Conservation (phyloP, 2,888 invertebrate species). For the Rutpela maculata region DNA sequence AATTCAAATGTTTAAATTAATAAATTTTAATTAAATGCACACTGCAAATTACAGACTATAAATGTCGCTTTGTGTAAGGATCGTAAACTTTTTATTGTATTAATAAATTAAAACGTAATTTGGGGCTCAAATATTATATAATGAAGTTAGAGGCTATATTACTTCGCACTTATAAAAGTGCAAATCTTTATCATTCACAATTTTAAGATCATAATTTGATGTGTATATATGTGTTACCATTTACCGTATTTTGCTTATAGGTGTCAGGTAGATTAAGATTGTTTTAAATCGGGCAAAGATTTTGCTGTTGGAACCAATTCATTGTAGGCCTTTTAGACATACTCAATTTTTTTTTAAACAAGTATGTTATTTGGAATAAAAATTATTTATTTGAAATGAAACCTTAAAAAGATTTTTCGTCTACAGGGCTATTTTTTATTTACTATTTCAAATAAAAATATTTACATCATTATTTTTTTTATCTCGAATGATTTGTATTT, state of each 20-base stretch:
- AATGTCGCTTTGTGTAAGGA: conserved; percentile 4
- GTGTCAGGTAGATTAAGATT: no score
- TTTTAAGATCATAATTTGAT: conserved; percentile 1
- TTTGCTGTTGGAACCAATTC: no score
- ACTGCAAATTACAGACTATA: conserved; percentile 19
- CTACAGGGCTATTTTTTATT: no score
- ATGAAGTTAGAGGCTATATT: conserved; percentile 19
- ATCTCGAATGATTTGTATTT: no score
- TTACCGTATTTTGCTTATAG: neutral
- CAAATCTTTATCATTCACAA: conserved; percentile 7
- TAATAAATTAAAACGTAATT: conserved; percentile 16
- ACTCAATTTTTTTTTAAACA: no score
- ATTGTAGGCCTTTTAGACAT: no score
- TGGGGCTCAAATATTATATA: conserved; percentile 24
- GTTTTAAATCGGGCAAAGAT: no score
- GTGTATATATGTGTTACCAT: neutral
- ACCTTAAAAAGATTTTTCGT: no score
- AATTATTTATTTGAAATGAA: no score
- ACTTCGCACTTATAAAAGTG: conserved; percentile 4
- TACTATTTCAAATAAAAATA: no score
- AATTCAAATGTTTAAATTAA: conserved; percentile 4
- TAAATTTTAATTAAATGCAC: conserved; percentile 20
- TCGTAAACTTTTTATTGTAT: conserved; percentile 18
- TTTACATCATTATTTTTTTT: no score
- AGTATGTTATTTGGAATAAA: no score